phyloP scores from a whole-genome alignment of 64 coral and sea anemone species.

The Montipora efflorescens region DNA sequence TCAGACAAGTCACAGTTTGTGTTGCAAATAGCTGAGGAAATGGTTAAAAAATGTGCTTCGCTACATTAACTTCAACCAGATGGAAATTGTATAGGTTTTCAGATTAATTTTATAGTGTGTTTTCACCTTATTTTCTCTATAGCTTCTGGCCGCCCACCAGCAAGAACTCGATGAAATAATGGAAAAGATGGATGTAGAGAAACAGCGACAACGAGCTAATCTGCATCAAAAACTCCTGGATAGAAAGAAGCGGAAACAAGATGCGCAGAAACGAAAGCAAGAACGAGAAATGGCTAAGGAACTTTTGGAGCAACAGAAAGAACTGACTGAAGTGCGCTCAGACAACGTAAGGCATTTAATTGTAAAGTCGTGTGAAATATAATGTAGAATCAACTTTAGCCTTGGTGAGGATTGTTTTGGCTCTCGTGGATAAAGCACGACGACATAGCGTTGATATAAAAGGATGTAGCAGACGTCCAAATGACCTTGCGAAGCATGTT shows the following conservation, averaged over 20 bases:
- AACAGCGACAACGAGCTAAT: constrained; percentile 75
- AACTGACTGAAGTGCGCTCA: constrained; percentile 85
- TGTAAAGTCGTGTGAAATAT: background rate
- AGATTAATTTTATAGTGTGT: too few relatives aligned
- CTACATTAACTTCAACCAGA: too few relatives aligned
- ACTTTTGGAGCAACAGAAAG: constrained; percentile 94
- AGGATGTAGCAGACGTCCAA: background rate
- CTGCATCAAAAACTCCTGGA: constrained; percentile 87
- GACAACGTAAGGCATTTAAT: constrained; percentile 64
- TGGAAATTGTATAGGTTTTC: too few relatives aligned
- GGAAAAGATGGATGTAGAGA: constrained; percentile 93
- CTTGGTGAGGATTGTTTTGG: too few relatives aligned
- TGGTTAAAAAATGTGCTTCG: too few relatives aligned
- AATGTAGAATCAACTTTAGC: background rate
- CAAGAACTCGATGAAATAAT: constrained; percentile 94
- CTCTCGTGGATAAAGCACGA: too few relatives aligned
- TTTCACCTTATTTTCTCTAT: background rate
- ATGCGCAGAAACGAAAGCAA: constrained; percentile 87
- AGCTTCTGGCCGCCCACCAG: constrained; percentile 89
- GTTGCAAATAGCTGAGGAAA: too few relatives aligned
- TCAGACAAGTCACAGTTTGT: too few relatives aligned
- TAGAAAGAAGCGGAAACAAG: constrained; percentile 80
- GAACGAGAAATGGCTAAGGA: constrained; percentile 96
- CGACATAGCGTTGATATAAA: too few relatives aligned
- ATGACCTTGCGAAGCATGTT: background rate